Evolutionary conservation across 2,888 invertebrate genomes (phyloP).

Genomic region (Sphinx pinastri): DNA sequence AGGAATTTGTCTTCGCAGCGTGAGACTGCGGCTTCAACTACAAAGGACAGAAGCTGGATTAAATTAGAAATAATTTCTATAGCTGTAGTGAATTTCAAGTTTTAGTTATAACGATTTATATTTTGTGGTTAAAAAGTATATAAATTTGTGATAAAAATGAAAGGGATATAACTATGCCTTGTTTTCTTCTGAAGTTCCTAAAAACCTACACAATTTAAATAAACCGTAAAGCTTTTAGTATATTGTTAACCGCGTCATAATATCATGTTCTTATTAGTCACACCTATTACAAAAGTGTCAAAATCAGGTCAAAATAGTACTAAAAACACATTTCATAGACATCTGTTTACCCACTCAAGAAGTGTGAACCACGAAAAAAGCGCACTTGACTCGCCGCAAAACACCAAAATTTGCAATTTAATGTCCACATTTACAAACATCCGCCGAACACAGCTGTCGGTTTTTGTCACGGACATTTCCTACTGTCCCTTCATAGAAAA

Average conservation of each 20-base stretch:
- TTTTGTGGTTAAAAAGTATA: background rate
- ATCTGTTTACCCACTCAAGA: constrained; percentile 42
- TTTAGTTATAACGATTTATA: background rate
- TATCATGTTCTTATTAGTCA: constrained; percentile 6
- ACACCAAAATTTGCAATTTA: constrained; percentile 53
- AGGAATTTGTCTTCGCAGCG: constrained; percentile 60
- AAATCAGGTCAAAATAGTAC: background rate
- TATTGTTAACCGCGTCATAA: background rate
- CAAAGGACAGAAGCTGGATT: background rate
- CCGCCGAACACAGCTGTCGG: constrained; percentile 70
- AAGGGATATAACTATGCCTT: too few relatives aligned
- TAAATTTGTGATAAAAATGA: too few relatives aligned
- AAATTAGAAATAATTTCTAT: background rate
- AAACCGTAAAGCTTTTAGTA: background rate
- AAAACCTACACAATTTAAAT: background rate
- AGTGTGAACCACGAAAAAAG: constrained; percentile 48
- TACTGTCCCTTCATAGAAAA: constrained; percentile 81
- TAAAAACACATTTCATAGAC: background rate
- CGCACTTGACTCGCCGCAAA: constrained; percentile 43
- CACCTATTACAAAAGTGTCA: background rate
- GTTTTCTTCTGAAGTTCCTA: too few relatives aligned
- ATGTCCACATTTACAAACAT: constrained; percentile 62
- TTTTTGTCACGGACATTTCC: constrained; percentile 70
- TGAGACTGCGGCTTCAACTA: constrained; percentile 36
- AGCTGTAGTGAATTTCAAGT: background rate